Evolutionary conservation across 2,888 invertebrate species (phyloP), one percentile per base, ranked within the genome.

Genomic region (Platypus cylindrus): DNA sequence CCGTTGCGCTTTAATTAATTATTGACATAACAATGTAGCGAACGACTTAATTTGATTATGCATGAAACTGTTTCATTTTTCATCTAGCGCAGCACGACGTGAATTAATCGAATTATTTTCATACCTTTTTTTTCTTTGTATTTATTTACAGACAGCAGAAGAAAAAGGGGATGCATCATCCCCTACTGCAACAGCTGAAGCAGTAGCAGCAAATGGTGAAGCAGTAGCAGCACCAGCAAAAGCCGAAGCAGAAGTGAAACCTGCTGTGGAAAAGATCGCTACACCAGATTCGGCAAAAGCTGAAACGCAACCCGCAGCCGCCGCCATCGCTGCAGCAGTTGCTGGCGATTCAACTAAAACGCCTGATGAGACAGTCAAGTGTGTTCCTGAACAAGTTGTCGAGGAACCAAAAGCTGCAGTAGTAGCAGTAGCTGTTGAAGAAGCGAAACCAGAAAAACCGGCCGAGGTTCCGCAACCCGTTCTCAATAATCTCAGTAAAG

Each of bases 141-240:
- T 41, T 30, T 40, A 46, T 33, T 58, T 58, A 14, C 51, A 60
- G 60, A 58, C 53, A 40, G 53, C 48, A 31, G 58, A 60, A 48
- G 56, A 57, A 45, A 51, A 36, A 31, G 52, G 49, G 24, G 48
- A 55, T 32, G 51, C 56, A 12, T 55, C 59, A 31, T 42, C 52
- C 5, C 13, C 38, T 29, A 43, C 48, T 7, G 62, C 60, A 44
- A 46, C 52, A n/a, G 51, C 53, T 24, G 56, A 56, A 40, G 40
- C 48, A 7, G 59, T 59, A 36, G 55, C 52, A 26, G 34, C 45
- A 15, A 22, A 32, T 7, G 16, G 40, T 8, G 25, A 37, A 34
- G 18, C 34, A 5, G 37, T 11, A 24, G 22, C 31, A 12, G 31
- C 37, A 7, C 43, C 35, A 30, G 39, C 41, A 11, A 34, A 29